Base-by-base conservation (phyloP, 2,113 vertebrate species). In the Scophthalmus maximus region DNA sequence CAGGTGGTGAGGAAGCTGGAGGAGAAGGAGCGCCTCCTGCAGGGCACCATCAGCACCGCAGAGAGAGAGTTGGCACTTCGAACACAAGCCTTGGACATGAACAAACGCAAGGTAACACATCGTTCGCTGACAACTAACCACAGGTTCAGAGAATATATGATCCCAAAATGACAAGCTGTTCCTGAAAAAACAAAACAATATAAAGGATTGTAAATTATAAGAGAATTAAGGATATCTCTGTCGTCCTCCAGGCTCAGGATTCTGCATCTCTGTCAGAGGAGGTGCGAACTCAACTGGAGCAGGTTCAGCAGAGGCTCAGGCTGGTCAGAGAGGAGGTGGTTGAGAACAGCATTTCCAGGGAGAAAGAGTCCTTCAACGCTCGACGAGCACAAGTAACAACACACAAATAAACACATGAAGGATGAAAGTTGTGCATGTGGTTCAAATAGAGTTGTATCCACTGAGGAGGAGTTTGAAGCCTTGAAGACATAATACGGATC, bases 21-120 rank as follows among this genome's bases (percentile, higher is more conserved):
- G 66, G 97, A 98, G 83, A 99, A 99, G 81, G 97, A 99, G 26
- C 98, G 97, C 87, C 92, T 99, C n/a, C 90, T 99, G 32, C 98
- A 99, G 91, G 96, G 95, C 88, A 99, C 95, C 63, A 97, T 98
- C 60, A 95, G 93, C 73, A 96, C 97, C 7, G 97, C 96, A 0
- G 97, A 99, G 88, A 96, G 98, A 66, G 97, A 99, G 78, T 73
- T 99, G 61, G 88, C 93, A 0, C 93, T 99, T 5, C 88, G 96
- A 60, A 97, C 96, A 3, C 98, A 99, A 74, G 96, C 97, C 3
- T 86, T 99, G 78, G 98, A 99, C 87, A 98, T 99, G 95, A 98
- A 98, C 86, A 99, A 98, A 81, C 95, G 96, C 79, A 99, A 99
- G 95, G 97, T 96, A 83, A 75, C 34, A 1, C 6, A 7, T 26